Percentiles rank a stretch among this genome's conserved stretches.
Conservation (phyloP, 2,888 invertebrate genomes). For the Drosophila nigricruria region DNA sequence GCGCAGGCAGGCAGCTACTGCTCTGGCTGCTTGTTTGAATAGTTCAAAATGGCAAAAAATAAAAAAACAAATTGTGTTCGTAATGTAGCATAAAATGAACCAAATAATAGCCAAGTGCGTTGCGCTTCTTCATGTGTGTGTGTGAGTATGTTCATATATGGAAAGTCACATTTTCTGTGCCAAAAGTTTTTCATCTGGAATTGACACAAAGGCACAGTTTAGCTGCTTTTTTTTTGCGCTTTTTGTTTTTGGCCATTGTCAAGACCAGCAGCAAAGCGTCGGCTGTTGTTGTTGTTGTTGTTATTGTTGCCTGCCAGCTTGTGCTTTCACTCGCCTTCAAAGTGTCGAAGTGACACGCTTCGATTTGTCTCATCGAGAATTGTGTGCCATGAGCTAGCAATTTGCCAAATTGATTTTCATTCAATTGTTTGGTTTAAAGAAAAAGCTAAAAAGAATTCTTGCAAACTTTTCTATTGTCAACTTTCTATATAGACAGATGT, state of each 20-base stretch:
- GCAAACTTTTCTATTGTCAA: slow-evolving; percentile 15
- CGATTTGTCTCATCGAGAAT: slow-evolving; percentile 66
- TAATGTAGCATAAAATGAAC: slow-evolving; percentile 81
- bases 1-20: slow-evolving; percentile 51
- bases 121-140: slow-evolving; percentile 34
- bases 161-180: slow-evolving; percentile 77
- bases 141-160: slow-evolving; percentile 52
- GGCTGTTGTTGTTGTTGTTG: slow-evolving; percentile 2
- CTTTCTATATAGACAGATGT: slow-evolving; percentile 43
- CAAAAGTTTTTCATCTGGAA: slow-evolving; percentile 74
- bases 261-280: slow-evolving; percentile 26
- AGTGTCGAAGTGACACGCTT: slow-evolving; percentile 70
- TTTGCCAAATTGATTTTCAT: slow-evolving; percentile 78
- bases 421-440: slow-evolving; percentile 49
- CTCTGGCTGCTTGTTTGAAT: slow-evolving; percentile 22
- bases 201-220: slow-evolving; percentile 78
- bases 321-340: slow-evolving; percentile 66
- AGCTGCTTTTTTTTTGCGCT: slow-evolving; percentile 39
- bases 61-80: slow-evolving; percentile 33
- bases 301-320: slow-evolving; percentile 10
- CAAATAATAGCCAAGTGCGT: slow-evolving; percentile 78
- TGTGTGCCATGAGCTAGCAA: slow-evolving; percentile 69
- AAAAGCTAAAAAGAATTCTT: slow-evolving; percentile 27
- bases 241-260: slow-evolving; percentile 62
- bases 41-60: slow-evolving; percentile 47